Evolutionary conservation across 2,113 vertebrate genomes (phyloP).

Genomic region (Phyllostomus hastatus): DNA sequence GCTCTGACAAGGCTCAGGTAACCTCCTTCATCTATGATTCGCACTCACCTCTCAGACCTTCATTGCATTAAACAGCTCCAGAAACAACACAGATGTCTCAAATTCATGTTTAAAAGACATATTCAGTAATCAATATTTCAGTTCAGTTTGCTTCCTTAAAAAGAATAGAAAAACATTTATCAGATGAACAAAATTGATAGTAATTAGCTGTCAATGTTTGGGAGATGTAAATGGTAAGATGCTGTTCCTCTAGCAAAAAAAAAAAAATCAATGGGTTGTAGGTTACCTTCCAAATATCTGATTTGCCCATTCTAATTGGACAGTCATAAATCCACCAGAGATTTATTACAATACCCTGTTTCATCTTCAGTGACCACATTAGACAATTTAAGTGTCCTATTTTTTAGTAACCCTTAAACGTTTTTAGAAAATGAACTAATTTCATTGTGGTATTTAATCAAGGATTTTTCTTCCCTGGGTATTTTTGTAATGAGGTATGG

Average conservation of each 20-base stretch:
- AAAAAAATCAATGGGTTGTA: constrained; percentile 7
- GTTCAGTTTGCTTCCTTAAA: background rate
- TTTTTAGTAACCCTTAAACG: constrained; percentile 16
- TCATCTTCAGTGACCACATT: background rate
- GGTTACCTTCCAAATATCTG: background rate
- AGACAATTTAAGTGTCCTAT: background rate
- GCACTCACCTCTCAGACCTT: background rate
- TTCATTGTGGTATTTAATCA: background rate
- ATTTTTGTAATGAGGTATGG: background rate
- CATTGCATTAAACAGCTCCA: background rate
- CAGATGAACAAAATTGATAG: background rate
- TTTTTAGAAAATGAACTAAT: background rate
- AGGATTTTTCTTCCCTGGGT: background rate
- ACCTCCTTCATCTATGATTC: background rate
- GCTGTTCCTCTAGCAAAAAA: background rate
- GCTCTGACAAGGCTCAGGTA: background rate
- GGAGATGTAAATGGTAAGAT: background rate
- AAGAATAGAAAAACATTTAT: background rate
- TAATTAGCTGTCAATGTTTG: background rate
- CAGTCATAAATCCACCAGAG: background rate
- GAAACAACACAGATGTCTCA: background rate
- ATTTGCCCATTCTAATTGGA: background rate
- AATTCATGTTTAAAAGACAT: background rate
- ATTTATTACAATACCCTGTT: background rate
- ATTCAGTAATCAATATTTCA: background rate